Evolutionary conservation across 2,113 vertebrate genomes (phyloP), one percentile per base, ranked within the genome.

Genomic region (Planiliza haematocheilus): DNA sequence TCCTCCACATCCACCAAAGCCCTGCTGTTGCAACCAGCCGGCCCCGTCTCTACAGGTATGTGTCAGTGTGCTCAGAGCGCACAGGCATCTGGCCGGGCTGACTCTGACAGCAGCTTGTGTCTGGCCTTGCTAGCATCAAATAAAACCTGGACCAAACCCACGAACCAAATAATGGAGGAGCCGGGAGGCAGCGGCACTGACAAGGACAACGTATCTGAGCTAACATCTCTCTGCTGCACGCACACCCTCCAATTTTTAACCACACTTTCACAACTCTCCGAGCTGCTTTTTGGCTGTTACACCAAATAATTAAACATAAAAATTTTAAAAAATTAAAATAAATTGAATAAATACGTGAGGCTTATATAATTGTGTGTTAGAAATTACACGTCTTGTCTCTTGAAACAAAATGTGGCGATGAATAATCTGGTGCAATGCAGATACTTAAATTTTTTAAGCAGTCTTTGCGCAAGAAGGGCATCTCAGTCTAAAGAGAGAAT

Each of bases 391-490:
- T 89, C 79, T 89, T 39, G 45, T 88, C 83, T 84, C 84, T 61
- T 74, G 60, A 75, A 84, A 79, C 83, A 79, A 83, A 84, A 83
- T 79, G 67, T 70, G 81, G 68, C 58, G 18, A 77, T 85, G 84
- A 91, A 90, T 83, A 85, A 88, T 87, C 77, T 92, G 87, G 78
- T 89, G 91, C 90, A 92, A 76, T 93, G 90, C 91, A 93, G 91
- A 91, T 93, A 72, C 85, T 88, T 90, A 67, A 74, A 92, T 90
- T 84, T 88, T 91, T 91, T 83, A 91, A 85, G 79, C 80, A 74
- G 71, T 72, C 80, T 90, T 89, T 85, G 82, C 82, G 39, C 82
- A 88, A 86, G 80, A 88, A 81, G 83, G 77, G 77, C 79, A 80
- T 85, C 52, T 77, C 53, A 73, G 82, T 72, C 46, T 58, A 58